A percentile compares a stretch with the other conserved stretches of the same genome.
These are phyloP conservation scores for Anastrepha ludens DNA, from an alignment of 1,140 invertebrate genomes.

Conservation along the genomic window DNA sequence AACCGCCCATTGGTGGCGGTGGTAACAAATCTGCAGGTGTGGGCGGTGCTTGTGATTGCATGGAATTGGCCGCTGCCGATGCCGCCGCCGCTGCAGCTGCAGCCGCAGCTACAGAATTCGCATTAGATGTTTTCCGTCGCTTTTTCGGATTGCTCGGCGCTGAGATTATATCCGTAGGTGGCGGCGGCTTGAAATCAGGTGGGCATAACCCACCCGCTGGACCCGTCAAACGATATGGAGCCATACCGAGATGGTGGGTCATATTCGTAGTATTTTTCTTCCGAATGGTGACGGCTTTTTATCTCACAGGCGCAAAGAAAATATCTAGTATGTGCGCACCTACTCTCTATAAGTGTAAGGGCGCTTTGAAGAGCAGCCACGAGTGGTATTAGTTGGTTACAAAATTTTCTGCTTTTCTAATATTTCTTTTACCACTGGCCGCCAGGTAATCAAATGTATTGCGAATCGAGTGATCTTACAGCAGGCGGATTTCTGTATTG, in stretches of 20 bases:
- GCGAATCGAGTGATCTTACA: too few species aligned
- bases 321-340: neutral
- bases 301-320: neutral
- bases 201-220: slow-evolving; percentile 78
- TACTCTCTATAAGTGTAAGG: neutral
- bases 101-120: slow-evolving; percentile 71
- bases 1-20: slow-evolving; percentile 88
- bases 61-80: slow-evolving; percentile 75
- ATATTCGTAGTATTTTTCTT: slow-evolving; percentile 76
- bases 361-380: neutral
- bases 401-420: too few species aligned
- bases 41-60: slow-evolving; percentile 77
- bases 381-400: too few species aligned
- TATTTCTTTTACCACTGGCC: too few species aligned
- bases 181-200: slow-evolving; percentile 79
- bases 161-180: slow-evolving; percentile 77
- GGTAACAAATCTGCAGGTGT: slow-evolving; percentile 84
- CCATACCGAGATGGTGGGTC: slow-evolving; percentile 82
- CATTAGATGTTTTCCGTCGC: slow-evolving; percentile 80
- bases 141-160: slow-evolving; percentile 82
- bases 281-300: slow-evolving; percentile 74
- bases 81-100: slow-evolving; percentile 69
- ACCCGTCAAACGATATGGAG: slow-evolving; percentile 81
- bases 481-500: too few species aligned
- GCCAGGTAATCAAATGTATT: too few species aligned